Conservation (phyloP, 2,113 vertebrate genomes). For the Daubentonia madagascariensis region DNA sequence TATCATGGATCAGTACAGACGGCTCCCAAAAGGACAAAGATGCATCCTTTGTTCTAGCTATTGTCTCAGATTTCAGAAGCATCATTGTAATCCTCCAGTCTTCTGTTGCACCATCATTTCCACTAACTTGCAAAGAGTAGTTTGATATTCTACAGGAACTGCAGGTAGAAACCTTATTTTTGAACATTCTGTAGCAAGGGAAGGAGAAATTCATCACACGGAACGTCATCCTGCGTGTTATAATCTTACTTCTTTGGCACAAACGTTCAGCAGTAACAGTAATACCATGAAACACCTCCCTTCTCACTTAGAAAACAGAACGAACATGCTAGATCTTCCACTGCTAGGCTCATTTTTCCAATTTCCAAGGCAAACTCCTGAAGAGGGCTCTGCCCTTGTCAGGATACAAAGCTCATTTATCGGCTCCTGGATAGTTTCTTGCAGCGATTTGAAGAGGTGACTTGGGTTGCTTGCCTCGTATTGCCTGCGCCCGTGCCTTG, state of each 20-base stretch:
- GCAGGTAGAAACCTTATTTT: not conserved
- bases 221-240: not conserved
- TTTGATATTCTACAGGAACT: not conserved
- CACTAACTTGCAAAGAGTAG: not conserved
- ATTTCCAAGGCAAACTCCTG: not conserved
- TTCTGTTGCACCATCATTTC: not conserved
- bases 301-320: not conserved
- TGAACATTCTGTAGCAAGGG: not conserved
- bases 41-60: accelerated
- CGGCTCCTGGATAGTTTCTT: not conserved
- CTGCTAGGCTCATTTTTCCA: not conserved
- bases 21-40: not conserved
- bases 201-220: not conserved
- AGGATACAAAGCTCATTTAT: not conserved
- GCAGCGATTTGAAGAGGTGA: constrained; percentile 18
- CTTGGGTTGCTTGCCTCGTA: not conserved
- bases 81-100: not conserved
- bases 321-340: not conserved
- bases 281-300: not conserved
- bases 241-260: not conserved
- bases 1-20: not conserved
- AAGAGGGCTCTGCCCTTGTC: not conserved
- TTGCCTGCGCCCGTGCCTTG: not conserved
- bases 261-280: not conserved
- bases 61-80: not conserved